These are phyloP conservation scores for Eriosoma lanigerum DNA, from an alignment of 1,140 invertebrate genomes.

Conservation along the genomic window DNA sequence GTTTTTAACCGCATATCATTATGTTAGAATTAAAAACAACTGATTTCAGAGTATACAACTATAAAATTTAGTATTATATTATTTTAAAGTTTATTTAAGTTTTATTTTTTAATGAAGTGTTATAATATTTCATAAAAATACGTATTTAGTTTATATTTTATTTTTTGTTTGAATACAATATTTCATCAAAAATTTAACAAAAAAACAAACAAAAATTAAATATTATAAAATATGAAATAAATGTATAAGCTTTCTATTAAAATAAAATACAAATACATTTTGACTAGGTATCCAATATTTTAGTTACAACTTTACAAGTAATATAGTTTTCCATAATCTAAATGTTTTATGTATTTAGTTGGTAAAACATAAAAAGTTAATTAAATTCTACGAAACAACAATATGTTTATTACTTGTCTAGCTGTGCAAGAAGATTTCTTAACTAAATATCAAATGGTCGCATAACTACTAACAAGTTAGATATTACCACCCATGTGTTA, in stretches of 20 bases:
- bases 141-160: slow-evolving; percentile 2
- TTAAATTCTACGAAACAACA: slow-evolving; percentile 6
- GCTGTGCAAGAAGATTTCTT: background rate
- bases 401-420: background rate
- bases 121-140: background rate
- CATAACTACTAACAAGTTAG: no score
- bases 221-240: background rate
- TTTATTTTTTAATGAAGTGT: background rate
- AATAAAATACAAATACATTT: slow-evolving; percentile 6
- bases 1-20: no score
- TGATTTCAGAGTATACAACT: no score
- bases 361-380: background rate
- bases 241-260: slow-evolving; percentile 6
- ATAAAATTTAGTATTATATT: slow-evolving; percentile 1
- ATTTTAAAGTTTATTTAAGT: background rate
- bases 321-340: background rate
- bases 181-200: slow-evolving; percentile 3
- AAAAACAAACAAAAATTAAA: background rate
- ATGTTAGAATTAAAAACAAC: no score
- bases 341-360: slow-evolving; percentile 17
- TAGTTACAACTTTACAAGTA: background rate
- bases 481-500: background rate
- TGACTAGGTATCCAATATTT: background rate
- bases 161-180: no score
- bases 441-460: background rate